Conservation (phyloP, 2,797 vertebrate genomes). For the Decapterus maruadsi region DNA sequence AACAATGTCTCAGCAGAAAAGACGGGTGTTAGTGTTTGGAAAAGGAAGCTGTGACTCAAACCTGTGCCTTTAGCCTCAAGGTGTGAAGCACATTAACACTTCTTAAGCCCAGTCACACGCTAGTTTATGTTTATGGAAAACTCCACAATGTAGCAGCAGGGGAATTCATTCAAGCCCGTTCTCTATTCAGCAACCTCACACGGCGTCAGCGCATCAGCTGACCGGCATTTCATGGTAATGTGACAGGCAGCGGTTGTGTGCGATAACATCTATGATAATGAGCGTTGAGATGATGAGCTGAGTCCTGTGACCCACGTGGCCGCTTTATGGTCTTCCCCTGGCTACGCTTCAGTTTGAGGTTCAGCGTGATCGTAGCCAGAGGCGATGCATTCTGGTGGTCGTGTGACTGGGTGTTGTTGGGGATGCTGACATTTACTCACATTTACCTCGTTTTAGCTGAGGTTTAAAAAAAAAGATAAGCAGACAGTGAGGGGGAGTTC, state of each 20-base stretch:
- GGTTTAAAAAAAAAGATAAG: background rate
- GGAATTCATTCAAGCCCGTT: conserved; percentile 37
- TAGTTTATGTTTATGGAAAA: conserved; percentile 37
- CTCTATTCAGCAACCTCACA: conserved; percentile 50
- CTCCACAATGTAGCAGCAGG: conserved; percentile 45
- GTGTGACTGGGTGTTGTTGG: conserved; percentile 52
- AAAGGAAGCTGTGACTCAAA: conserved; percentile 75
- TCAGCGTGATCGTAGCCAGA: conserved; percentile 49
- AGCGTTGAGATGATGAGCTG: conserved; percentile 50
- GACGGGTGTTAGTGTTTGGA: conserved; percentile 72
- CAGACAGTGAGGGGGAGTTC: background rate
- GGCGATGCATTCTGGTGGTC: conserved; percentile 45
- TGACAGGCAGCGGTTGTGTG: conserved; percentile 63
- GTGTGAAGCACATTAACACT: conserved; percentile 82
- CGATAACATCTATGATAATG: conserved; percentile 64
- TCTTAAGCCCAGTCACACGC: conserved; percentile 43
- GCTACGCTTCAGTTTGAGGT: conserved; percentile 48
- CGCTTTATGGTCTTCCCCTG: conserved; percentile 59
- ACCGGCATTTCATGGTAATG: conserved; percentile 62
- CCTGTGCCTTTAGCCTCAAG: conserved; percentile 66
- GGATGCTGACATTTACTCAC: conserved; percentile 11
- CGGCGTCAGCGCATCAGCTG: conserved; percentile 60
- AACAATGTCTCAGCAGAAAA: conserved; percentile 55
- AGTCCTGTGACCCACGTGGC: conserved; percentile 74
- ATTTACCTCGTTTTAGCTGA: background rate